A percentile compares a stretch with the other conserved stretches of the same genome.
phyloP scores from a whole-genome alignment of 2,797 vertebrate genomes.

The Pseudocheirus occidentalis region DNA sequence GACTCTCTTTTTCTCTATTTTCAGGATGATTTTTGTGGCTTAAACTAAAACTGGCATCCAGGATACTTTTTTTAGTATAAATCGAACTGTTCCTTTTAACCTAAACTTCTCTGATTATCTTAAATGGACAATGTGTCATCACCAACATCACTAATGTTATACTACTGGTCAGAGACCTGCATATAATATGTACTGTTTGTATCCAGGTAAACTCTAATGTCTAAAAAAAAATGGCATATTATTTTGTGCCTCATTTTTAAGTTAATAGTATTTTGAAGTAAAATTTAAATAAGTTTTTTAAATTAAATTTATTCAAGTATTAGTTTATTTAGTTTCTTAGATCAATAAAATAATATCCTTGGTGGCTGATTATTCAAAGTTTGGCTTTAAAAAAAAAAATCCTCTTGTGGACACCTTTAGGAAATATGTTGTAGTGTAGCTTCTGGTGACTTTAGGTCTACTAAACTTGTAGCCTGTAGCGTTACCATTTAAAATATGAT shows the following conservation, averaged over 20 bases:
- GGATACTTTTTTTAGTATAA: too few species aligned
- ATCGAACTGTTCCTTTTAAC: background rate
- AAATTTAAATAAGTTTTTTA: background rate
- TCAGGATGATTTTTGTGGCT: too few species aligned
- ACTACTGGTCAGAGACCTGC: background rate
- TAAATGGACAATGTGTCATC: background rate
- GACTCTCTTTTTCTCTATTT: background rate
- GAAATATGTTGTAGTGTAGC: background rate
- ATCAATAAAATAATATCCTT: background rate
- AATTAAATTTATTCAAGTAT: background rate
- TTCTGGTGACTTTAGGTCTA: background rate
- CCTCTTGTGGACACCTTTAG: background rate
- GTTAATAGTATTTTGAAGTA: background rate
- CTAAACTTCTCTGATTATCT: background rate
- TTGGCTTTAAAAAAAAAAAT: background rate
- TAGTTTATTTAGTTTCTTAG: background rate
- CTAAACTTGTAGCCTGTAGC: background rate
- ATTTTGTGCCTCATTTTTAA: background rate
- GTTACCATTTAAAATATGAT: background rate
- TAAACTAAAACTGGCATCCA: background rate
- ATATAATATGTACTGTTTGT: background rate
- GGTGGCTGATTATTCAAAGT: background rate
- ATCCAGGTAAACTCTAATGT: background rate
- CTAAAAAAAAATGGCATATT: background rate
- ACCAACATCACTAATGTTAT: background rate